These are phyloP conservation scores for Melanotaenia duboulayi DNA, from an alignment of 2,113 vertebrate species.

Conservation along the genomic window DNA sequence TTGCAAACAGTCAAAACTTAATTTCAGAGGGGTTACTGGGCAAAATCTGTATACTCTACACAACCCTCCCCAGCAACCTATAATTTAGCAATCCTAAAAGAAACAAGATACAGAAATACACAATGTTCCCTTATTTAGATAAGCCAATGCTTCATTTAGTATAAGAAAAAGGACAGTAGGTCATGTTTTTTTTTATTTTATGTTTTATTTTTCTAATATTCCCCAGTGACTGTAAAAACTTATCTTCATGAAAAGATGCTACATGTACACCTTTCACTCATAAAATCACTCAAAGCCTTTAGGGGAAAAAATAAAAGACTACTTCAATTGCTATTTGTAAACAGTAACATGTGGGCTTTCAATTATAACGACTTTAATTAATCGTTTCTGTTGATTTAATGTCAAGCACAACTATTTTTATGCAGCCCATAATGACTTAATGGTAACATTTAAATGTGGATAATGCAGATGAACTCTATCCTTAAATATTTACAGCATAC, in stretches of 20 bases:
- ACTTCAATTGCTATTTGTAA: conserved; percentile 57
- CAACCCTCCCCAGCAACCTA: conserved; percentile 57
- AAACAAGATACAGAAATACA: conserved; percentile 62
- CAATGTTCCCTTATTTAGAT: conserved; percentile 66
- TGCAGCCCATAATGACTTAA: conserved; percentile 79
- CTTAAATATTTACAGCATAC: conserved; percentile 73
- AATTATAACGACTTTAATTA: conserved; percentile 70
- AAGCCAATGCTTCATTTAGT: conserved; percentile 56
- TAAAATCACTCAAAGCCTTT: conserved; percentile 19
- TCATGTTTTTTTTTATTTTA: conserved; percentile 27
- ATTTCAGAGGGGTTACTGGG: conserved; percentile 68
- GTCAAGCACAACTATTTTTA: conserved; percentile 68
- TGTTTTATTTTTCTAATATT: conserved; percentile 10
- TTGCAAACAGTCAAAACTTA: conserved; percentile 73
- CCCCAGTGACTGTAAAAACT: conserved; percentile 4
- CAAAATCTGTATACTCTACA: conserved; percentile 69
- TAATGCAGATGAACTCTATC: conserved; percentile 76
- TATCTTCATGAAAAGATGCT: conserved; percentile 14
- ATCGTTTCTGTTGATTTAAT: conserved; percentile 75
- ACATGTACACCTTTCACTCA: conserved; percentile 37
- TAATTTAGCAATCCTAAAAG: conserved; percentile 67
- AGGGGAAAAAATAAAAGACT: conserved; percentile 6
- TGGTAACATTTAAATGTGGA: conserved; percentile 69
- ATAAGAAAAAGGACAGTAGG: conserved; percentile 53
- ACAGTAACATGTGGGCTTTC: conserved; percentile 59